phyloP scores from a whole-genome alignment of 2,888 invertebrate species.

The Spilarctia lutea region DNA sequence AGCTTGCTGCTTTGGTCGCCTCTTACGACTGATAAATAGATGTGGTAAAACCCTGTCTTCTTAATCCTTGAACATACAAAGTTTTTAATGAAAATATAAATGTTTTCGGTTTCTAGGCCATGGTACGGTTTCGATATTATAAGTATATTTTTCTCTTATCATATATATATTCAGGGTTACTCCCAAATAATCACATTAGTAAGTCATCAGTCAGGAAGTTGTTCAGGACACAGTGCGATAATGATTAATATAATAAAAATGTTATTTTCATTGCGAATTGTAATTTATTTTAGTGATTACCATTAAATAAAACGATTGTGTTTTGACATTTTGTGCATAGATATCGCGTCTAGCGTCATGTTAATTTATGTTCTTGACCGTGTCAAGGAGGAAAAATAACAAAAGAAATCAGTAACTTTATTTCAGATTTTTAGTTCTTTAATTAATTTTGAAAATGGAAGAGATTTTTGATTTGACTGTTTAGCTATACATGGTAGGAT shows the following conservation, averaged over 20 bases:
- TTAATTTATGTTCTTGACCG: neutral
- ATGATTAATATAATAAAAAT: neutral
- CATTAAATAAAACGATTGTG: neutral
- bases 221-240: neutral
- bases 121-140: neutral
- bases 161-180: neutral
- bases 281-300: neutral
- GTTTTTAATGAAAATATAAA: no score
- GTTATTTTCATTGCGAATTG: neutral
- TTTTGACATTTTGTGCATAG: neutral
- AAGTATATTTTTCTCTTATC: neutral
- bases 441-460: no score
- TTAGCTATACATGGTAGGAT: no score
- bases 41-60: no score
- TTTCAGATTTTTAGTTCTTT: no score
- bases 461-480: no score
- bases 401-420: no score
- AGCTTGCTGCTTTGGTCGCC: no score
- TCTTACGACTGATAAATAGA: no score
- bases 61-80: neutral
- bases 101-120: neutral
- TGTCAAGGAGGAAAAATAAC: neutral
- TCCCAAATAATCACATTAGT: neutral
- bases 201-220: conserved; percentile 10
- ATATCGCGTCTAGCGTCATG: neutral